Base-by-base conservation (phyloP, 2,113 vertebrate genomes). In the Nettapus auritus region DNA sequence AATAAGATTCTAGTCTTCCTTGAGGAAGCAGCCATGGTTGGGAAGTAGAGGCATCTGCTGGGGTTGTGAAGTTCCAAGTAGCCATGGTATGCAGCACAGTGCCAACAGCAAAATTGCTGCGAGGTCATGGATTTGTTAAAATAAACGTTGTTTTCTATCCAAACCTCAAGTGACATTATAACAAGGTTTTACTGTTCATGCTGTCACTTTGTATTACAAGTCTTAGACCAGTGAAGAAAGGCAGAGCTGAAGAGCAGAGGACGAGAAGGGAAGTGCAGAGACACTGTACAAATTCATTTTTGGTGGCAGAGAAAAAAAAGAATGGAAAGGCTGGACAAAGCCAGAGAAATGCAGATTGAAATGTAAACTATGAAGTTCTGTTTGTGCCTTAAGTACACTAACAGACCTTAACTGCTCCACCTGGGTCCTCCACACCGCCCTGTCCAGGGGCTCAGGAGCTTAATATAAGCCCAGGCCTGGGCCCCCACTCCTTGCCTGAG, bases 101-200 rank as follows among this genome's bases (percentile, higher is more conserved):
- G 22, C 82, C 86, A 97, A 91, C 40, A 84, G 66, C 52, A 84
- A 84, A 96, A 97, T 71, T 80, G 50, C 71, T 93, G 63, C 12
- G 0, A 80, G 57, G 67, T 89, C 78, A 85, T 17, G 40, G 46
- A 91, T 93, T 86, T 94, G 80, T 85, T 87, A 82, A 89, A 94
- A 85, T 79, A 94, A 87, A 91, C 67, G 40, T 83, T 93, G 48
- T 79, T 94, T 97, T 93, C 93, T 85, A 77, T 89, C 78, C 79
- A 96, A 96, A 96, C 78, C 63, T 92, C 89, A 92, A 97, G 67
- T 80, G 94, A 94, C 55, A 85, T 89, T 88, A 34, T 77, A 95
- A 89, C 40, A 91, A 95, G 71, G 36, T 93, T 97, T 95, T 92
- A 85, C 91, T 92, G 77, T 82, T 94, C 75, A 82, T 91, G 89